Evolutionary conservation across 2,888 invertebrate species (phyloP).

Genomic region (Suillia variegata): DNA sequence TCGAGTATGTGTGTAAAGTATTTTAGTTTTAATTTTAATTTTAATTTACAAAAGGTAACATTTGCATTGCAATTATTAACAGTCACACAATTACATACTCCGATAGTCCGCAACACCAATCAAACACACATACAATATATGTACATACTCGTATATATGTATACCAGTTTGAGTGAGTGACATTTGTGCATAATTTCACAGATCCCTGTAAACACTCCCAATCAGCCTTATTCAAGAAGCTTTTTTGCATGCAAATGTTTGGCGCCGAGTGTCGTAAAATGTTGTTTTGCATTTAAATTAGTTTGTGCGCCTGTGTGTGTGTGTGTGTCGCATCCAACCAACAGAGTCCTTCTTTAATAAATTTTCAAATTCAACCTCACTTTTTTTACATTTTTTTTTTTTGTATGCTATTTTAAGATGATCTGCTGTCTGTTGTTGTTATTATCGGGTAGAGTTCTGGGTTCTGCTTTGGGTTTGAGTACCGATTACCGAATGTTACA

Average conservation of each 20-base stretch:
- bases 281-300: slow-evolving; percentile 7
- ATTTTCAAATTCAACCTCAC: neutral
- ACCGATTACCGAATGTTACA: no score
- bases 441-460: no score
- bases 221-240: neutral
- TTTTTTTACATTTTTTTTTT: no score
- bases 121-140: neutral
- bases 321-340: neutral
- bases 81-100: neutral
- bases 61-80: neutral
- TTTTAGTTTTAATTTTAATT: no score
- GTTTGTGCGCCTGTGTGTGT: no score
- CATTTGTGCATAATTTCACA: neutral
- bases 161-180: no score
- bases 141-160: neutral
- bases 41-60: neutral
- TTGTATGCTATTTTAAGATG: neutral
- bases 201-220: neutral
- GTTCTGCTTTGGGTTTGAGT: no score
- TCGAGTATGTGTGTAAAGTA: no score
- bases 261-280: neutral
- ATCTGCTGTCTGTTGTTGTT: neutral
- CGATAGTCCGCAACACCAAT: neutral
- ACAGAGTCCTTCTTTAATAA: neutral
- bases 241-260: neutral